phyloP scores from a whole-genome alignment of 2,113 vertebrate genomes.

The Theropithecus gelada region DNA sequence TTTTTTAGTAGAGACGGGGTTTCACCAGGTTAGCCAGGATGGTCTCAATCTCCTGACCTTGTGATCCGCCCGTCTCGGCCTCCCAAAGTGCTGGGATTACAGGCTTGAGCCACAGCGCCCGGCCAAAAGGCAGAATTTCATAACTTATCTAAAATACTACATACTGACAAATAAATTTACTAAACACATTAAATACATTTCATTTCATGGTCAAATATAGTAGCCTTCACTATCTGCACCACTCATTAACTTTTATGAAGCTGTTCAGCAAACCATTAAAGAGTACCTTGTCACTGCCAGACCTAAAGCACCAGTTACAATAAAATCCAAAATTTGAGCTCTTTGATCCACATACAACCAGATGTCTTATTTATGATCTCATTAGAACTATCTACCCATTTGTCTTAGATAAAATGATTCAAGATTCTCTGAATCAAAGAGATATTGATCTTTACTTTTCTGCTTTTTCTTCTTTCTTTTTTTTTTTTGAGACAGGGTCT shows the following conservation, averaged over 20 bases:
- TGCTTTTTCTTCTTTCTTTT: not conserved
- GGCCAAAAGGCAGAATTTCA: not conserved
- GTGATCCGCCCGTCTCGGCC: too few relatives aligned
- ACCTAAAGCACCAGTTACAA: not conserved
- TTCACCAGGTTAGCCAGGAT: too few relatives aligned
- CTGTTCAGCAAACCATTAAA: not conserved
- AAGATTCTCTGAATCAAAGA: not conserved
- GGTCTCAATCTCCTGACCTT: too few relatives aligned
- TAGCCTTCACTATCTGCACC: not conserved
- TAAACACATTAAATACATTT: slow-evolving; percentile 4
- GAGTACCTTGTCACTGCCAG: slow-evolving; percentile 6
- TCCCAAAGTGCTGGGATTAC: too few relatives aligned
- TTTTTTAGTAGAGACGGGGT: too few relatives aligned
- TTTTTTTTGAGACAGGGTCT: not conserved
- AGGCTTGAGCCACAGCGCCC: too few relatives aligned
- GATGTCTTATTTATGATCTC: not conserved
- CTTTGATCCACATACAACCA: not conserved
- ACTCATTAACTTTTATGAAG: not conserved
- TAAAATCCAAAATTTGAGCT: slow-evolving; percentile 38
- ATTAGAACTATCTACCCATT: not conserved
- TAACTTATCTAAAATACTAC: slow-evolving; percentile 26
- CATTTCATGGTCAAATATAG: not conserved
- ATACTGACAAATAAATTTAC: not conserved
- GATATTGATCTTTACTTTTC: not conserved
- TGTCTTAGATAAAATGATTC: not conserved